Evolutionary conservation across 64 coral and sea anemone genomes (phyloP).

Genomic region (Exaiptasia diaphana): DNA sequence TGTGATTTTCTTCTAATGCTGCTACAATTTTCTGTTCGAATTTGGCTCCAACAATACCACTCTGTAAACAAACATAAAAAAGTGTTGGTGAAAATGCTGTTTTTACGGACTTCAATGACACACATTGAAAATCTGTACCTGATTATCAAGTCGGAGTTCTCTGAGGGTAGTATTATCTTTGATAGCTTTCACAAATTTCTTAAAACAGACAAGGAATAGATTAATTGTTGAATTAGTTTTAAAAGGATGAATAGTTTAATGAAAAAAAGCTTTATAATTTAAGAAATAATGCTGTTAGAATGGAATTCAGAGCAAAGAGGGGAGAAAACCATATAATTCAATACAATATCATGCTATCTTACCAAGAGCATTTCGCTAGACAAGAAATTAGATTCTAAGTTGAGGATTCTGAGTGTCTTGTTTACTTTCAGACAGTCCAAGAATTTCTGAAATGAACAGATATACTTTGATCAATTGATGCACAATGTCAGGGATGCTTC

Average conservation of each 20-base stretch:
- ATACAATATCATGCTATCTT: background rate
- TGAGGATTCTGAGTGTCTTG: conserved; percentile 50
- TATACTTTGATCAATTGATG: background rate
- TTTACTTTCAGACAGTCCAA: conserved; percentile 54
- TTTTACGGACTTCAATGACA: background rate
- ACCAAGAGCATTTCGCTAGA: conserved; percentile 83
- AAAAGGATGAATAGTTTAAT: background rate
- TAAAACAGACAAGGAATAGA: background rate
- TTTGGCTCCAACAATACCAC: conserved; percentile 69
- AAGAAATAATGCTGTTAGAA: background rate
- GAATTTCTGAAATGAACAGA: conserved; percentile 28
- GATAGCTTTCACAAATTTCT: conserved; percentile 63
- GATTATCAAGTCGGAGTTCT: conserved; percentile 70
- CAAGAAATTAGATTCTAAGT: conserved; percentile 81
- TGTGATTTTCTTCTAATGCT: conserved; percentile 67
- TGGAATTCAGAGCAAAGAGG: background rate
- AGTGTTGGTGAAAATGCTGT: background rate
- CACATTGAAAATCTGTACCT: conserved; percentile 54
- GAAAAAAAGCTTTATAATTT: background rate
- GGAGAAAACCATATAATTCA: background rate
- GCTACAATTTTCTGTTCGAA: conserved; percentile 77
- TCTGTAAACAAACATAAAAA: conserved; percentile 16
- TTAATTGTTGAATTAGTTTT: background rate
- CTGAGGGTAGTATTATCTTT: conserved; percentile 66
- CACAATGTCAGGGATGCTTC: background rate